Evolutionary conservation across 2,797 vertebrate species (phyloP).

Genomic region (Novumbra hubbsi): DNA sequence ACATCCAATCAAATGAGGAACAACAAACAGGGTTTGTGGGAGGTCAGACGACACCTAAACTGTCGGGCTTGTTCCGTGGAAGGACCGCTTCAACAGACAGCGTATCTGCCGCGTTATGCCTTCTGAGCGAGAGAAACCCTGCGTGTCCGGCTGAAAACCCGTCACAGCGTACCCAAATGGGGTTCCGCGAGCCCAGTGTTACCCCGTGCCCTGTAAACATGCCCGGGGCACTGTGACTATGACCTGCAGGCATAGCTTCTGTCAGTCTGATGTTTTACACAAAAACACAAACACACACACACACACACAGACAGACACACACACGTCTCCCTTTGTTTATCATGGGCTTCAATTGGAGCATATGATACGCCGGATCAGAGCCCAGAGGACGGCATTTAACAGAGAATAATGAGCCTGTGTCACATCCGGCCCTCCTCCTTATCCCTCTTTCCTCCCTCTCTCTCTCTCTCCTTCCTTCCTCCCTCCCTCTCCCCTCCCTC

Average conservation of each 20-base stretch:
- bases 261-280: neutral
- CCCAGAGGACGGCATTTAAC: slow-evolving; percentile 53
- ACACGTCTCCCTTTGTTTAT: neutral
- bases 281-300: neutral
- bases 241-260: neutral
- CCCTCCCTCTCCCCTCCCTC: neutral
- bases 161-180: neutral
- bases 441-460: neutral
- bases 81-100: neutral
- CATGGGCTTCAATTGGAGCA: neutral
- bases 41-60: slow-evolving; percentile 28
- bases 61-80: neutral
- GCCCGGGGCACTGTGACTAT: neutral
- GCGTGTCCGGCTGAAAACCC: neutral
- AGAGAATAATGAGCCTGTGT: slow-evolving; percentile 67
- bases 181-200: neutral
- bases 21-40: slow-evolving; percentile 37
- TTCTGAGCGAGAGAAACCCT: neutral
- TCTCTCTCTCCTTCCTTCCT: neutral
- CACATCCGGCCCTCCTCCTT: slow-evolving; percentile 32
- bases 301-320: neutral
- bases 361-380: neutral
- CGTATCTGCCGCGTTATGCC: neutral
- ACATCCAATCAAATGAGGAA: slow-evolving; percentile 47
- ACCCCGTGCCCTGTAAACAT: neutral